Base-by-base conservation (phyloP, 1,140 invertebrate genomes). In the Olivierus martensii region DNA sequence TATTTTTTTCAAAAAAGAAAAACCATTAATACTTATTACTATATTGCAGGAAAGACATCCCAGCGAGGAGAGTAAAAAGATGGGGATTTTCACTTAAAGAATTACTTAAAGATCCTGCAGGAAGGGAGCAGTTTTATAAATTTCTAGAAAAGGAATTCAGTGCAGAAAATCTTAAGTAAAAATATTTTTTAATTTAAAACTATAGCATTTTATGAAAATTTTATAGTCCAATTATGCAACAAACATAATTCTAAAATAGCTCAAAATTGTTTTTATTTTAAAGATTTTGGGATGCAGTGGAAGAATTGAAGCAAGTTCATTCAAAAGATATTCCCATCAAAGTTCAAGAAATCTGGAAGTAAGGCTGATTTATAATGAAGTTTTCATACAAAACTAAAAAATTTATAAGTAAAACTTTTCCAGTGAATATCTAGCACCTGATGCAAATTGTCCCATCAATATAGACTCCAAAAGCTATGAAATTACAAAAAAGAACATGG, bases 121-220 rank as follows among this genome's bases (percentile, higher is more conserved):
- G 95, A 4, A 74, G 85, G 58, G 93, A 99, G 56, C 93, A 98
- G 72, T 96, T 99, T 70, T 81, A 83, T 54, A 84, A 83, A 65
- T 98, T 97, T 72, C 75, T 99, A 37, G 88, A 94, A 67, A 98
- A 98, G 70, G 95, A 99, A 74, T 99, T 98, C 70, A 95, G 90
- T 64, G 89, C 88, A 42, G 95, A 99, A 77, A 99, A 99, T 76
- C 78, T 99, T 52, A 93, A 92, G 89, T 91, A 68, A 75, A 75
- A 6, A 28, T 9, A 6, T 28, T 28, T 28, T 28, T 28, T 28
- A 28, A 28, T 28, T 6, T n/a, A n/a, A n/a, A n/a, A n/a, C n/a
- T n/a, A n/a, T n/a, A n/a, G n/a, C n/a, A n/a, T n/a, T n/a, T n/a
- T n/a, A n/a, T n/a, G n/a, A n/a, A n/a, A n/a, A n/a, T n/a, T n/a